These are phyloP conservation scores for Lochmaea crataegi DNA, from an alignment of 2,888 invertebrate genomes.

Conservation along the genomic window DNA sequence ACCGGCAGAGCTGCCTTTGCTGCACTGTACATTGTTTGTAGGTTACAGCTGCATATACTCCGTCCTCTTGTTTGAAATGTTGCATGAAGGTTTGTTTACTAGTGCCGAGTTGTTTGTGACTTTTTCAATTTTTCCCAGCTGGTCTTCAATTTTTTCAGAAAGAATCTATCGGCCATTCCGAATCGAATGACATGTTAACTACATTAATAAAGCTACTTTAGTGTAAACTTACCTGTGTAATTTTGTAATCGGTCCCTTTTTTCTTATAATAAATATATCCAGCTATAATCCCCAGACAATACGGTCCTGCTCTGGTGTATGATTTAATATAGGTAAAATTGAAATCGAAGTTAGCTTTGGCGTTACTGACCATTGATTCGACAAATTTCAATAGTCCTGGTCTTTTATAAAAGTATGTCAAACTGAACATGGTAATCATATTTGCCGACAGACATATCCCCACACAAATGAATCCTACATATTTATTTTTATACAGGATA, in stretches of 20 bases:
- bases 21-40: no score
- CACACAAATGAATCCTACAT: conserved; percentile 62
- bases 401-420: conserved; percentile 67
- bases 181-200: neutral
- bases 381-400: conserved; percentile 70
- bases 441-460: conserved; percentile 62
- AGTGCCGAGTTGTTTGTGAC: no score
- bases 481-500: conserved; percentile 63
- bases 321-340: conserved; percentile 70
- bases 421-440: conserved; percentile 66
- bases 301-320: conserved; percentile 70
- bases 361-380: conserved; percentile 68
- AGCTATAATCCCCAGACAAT: conserved; percentile 69
- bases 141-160: no score
- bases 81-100: no score
- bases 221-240: conserved; percentile 58
- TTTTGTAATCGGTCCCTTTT: conserved; percentile 51
- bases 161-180: neutral
- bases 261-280: conserved; percentile 66
- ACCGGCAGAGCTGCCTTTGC: no score
- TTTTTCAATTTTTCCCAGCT: no score
- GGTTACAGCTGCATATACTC: no score
- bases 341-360: conserved; percentile 67
- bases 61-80: no score
- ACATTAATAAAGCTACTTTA: neutral